phyloP scores from a whole-genome alignment of 2,888 invertebrate species.

The Patella caerulea region DNA sequence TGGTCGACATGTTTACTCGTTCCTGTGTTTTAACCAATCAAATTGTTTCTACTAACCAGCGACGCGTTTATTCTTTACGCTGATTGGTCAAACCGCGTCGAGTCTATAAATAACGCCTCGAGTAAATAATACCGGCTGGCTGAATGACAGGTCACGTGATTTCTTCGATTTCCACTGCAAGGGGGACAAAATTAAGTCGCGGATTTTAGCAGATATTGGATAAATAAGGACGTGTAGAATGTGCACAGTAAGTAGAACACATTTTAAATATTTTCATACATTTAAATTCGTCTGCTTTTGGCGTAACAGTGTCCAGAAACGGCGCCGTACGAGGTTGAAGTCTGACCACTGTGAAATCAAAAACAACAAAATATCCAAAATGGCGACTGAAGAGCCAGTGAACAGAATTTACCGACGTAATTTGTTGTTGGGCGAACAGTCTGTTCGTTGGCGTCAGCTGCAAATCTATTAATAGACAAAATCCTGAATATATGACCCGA shows the following conservation, averaged over 20 bases:
- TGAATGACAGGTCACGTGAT: slow-evolving; percentile 47
- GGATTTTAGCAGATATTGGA: slow-evolving; percentile 16
- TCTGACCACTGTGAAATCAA: slow-evolving; percentile 2
- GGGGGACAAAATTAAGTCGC: slow-evolving; percentile 12
- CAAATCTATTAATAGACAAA: neutral
- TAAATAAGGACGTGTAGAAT: slow-evolving; percentile 4
- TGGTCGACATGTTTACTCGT: slow-evolving; percentile 15
- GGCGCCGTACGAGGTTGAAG: neutral
- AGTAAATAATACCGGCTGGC: slow-evolving; percentile 47
- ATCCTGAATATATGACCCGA: too few species aligned
- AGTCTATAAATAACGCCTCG: slow-evolving; percentile 38
- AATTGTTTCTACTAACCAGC: neutral
- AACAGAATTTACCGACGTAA: slow-evolving; percentile 16
- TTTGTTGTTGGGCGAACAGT: slow-evolving; percentile 9
- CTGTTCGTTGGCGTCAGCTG: slow-evolving; percentile 4
- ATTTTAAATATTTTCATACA: neutral
- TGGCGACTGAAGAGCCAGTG: slow-evolving; percentile 19
- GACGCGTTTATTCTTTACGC: slow-evolving; percentile 4
- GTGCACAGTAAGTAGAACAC: slow-evolving; percentile 16
- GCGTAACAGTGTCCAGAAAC: neutral
- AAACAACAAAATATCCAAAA: slow-evolving; percentile 24
- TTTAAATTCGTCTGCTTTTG: slow-evolving; percentile 16
- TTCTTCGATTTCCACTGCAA: slow-evolving; percentile 22
- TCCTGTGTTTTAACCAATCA: slow-evolving; percentile 16
- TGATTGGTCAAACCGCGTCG: slow-evolving; percentile 25